phyloP scores from a whole-genome alignment of 2,888 invertebrate species.

The Chloroclysta siterata region DNA sequence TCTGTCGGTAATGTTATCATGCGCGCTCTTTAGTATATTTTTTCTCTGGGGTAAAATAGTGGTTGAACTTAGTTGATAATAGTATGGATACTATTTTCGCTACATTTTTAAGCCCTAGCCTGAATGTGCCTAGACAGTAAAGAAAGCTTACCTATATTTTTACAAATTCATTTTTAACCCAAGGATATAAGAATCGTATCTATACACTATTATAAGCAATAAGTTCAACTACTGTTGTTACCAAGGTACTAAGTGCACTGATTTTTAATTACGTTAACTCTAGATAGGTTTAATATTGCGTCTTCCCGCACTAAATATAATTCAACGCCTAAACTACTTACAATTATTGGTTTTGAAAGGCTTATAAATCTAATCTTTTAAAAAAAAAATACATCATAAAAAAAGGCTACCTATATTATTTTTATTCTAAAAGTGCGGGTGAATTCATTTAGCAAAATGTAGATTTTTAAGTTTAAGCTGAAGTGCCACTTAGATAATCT shows the following conservation, averaged over 20 bases:
- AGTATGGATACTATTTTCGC: conserved; percentile 11
- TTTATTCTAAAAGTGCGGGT: conserved; percentile 26
- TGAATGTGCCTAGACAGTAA: conserved; percentile 5
- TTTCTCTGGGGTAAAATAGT: conserved; percentile 11
- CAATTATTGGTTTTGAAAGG: not conserved
- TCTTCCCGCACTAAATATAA: conserved; percentile 44
- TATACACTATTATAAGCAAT: conserved; percentile 10
- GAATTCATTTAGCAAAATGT: conserved; percentile 25
- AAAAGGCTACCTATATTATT: conserved; percentile 3
- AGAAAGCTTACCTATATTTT: conserved; percentile 9
- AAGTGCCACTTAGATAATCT: conserved; percentile 37
- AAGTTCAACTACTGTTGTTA: conserved; percentile 9
- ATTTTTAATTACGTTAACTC: conserved; percentile 26
- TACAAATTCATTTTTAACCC: conserved; percentile 9
- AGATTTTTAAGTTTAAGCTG: conserved; percentile 4
- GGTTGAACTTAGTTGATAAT: conserved; percentile 6
- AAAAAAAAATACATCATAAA: conserved; percentile 13
- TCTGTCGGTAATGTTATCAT: not conserved
- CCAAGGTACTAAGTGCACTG: conserved; percentile 29
- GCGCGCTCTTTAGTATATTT: conserved; percentile 17
- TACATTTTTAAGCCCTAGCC: conserved; percentile 3
- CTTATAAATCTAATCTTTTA: not conserved
- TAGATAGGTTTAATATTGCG: conserved; percentile 38
- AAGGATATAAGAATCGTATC: conserved; percentile 2
- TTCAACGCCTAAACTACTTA: conserved; percentile 11